These are phyloP conservation scores for Chlamydotis undulata DNA, from an alignment of 2,113 vertebrate species.

Conservation along the genomic window DNA sequence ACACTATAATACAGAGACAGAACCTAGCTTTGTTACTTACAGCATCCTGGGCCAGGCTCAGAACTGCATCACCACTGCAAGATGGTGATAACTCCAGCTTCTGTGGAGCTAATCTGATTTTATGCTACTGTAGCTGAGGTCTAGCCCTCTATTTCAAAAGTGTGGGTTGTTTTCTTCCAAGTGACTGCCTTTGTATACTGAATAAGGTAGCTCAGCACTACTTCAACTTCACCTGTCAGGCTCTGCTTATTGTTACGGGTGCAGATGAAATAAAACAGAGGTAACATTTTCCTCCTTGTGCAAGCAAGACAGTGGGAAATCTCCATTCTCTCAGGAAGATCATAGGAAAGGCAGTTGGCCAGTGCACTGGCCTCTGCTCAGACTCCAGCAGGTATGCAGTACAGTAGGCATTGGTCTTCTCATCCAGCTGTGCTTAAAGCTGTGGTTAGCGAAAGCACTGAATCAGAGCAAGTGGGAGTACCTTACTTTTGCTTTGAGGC, in stretches of 20 bases:
- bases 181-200: not conserved
- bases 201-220: not conserved
- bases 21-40: not conserved
- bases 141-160: conserved; percentile 1
- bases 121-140: conserved; percentile 11
- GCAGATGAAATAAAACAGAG: not conserved
- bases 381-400: not conserved
- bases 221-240: not conserved
- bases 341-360: not conserved
- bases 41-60: not conserved
- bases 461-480: not conserved
- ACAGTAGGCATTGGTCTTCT: not conserved
- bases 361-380: not conserved
- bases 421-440: not conserved
- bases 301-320: not conserved
- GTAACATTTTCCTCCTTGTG: not conserved
- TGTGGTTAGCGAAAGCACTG: not conserved
- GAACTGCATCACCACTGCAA: not conserved
- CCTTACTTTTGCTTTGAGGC: not conserved
- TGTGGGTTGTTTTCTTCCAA: not conserved
- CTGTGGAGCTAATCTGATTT: conserved; percentile 18
- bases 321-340: not conserved
- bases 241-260: not conserved
- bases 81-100: not conserved
- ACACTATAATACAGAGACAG: not conserved